Evolutionary conservation across 2,888 invertebrate genomes (phyloP).

Genomic region (Leptopilina syphax): DNA sequence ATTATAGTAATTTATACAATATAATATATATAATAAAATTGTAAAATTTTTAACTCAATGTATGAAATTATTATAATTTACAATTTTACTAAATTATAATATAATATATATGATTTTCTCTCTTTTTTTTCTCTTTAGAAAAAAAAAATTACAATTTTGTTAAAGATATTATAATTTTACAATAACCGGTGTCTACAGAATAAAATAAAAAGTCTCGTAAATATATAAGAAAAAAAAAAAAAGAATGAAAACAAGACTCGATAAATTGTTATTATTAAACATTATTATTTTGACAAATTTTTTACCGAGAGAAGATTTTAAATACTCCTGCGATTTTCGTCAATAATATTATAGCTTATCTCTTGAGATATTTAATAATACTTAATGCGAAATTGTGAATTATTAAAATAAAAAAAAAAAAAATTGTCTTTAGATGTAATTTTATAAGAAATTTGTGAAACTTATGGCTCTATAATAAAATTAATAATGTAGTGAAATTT

Average conservation of each 20-base stretch:
- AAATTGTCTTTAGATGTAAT: conserved; percentile 34
- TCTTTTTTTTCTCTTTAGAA: not conserved
- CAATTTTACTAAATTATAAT: no score
- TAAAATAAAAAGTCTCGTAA: not conserved
- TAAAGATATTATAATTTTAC: conserved; percentile 25
- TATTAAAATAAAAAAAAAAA: not conserved
- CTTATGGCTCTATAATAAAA: conserved; percentile 38
- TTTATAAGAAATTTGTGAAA: conserved; percentile 39
- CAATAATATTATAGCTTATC: conserved; percentile 17
- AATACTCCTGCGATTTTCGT: conserved; percentile 28
- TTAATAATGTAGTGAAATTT: conserved; percentile 29
- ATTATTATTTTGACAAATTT: not conserved
- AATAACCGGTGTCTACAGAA: not conserved
- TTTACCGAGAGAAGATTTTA: not conserved
- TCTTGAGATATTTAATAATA: conserved; percentile 20
- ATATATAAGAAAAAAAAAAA: no score
- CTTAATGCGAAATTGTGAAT: conserved; percentile 31
- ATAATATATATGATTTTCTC: no score
- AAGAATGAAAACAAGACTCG: not conserved
- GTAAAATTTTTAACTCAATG: conserved; percentile 29
- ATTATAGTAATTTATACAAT: conserved; percentile 25
- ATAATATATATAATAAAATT: conserved; percentile 19
- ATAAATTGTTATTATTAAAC: not conserved
- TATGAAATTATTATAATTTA: conserved; percentile 14
- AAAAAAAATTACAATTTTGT: not conserved